These are phyloP conservation scores for Cranoglanis bouderius DNA, from an alignment of 2,113 vertebrate species.

Conservation along the genomic window DNA sequence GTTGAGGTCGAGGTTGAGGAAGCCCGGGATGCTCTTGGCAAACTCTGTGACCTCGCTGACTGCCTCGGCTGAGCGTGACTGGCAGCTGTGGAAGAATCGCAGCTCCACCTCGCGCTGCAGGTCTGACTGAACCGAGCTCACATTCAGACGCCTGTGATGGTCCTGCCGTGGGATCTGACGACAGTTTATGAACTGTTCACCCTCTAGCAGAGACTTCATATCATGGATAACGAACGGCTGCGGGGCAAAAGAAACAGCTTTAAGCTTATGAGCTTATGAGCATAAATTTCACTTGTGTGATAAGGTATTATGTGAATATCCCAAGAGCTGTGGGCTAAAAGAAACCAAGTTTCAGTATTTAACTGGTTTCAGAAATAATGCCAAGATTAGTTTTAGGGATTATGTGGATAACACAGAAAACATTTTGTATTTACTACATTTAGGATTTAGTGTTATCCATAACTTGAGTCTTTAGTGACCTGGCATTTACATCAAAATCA, in stretches of 20 bases:
- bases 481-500: background rate
- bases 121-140: slow-evolving; percentile 70
- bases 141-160: slow-evolving; percentile 71
- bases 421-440: too few relatives aligned
- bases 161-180: slow-evolving; percentile 76
- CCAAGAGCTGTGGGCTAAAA: background rate
- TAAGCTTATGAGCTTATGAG: background rate
- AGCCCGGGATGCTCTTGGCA: slow-evolving; percentile 96
- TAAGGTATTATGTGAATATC: background rate
- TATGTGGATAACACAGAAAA: background rate
- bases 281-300: slow-evolving; percentile 6
- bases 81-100: slow-evolving; percentile 93
- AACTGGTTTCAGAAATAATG: background rate
- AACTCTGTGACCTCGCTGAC: slow-evolving; percentile 97
- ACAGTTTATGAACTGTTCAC: slow-evolving; percentile 92
- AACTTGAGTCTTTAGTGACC: background rate
- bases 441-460: background rate
- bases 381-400: slow-evolving; percentile 1
- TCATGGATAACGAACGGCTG: slow-evolving; percentile 98
- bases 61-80: slow-evolving; percentile 91
- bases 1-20: slow-evolving; percentile 89
- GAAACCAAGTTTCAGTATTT: slow-evolving; percentile 1
- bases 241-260: slow-evolving; percentile 12
- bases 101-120: slow-evolving; percentile 87
- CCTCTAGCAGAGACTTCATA: slow-evolving; percentile 95